Base-by-base conservation (phyloP, 2,888 invertebrate genomes). In the Clistopyga incitator region DNA sequence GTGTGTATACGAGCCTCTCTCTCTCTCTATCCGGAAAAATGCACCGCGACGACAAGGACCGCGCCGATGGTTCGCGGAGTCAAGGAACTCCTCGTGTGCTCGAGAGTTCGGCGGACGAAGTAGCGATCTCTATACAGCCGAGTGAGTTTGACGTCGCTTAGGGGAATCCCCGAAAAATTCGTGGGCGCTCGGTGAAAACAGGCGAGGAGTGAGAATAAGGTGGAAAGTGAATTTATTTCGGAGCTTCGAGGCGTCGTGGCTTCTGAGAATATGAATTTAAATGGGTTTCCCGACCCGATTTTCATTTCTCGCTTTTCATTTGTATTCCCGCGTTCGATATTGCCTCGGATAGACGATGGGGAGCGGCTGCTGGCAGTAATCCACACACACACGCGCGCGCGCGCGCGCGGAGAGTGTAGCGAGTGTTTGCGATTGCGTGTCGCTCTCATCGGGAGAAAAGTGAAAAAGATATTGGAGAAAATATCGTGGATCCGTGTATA, bases 211-310 rank as follows among this genome's bases (percentile, higher is more conserved):
- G 23, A 20, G 13, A 34, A 50, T 13, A n/a, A 18, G 61, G 61
- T 52, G 52, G 61, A 50, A 81, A 78, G 77, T 77, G 68, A 70
- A 84, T 83, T 85, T 81, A 80, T 65, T 75, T 75, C 50, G 29
- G 59, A 47, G 20, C 64, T 52, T 59, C 34, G 45, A n/a, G 52
- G 38, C 25, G 77, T 52, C n/a, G n/a, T 47, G 18, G 18, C 15
- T 47, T 47, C 45, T 23, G 68, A 18, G 76, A 67, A 52, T 86
- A 88, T 88, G 89, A 89, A 91, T 91, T 90, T 87, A 88, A 89
- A 90, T 89, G 89, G 86, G 86, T 87, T 87, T 86, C 79, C 86
- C 86, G 85, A 88, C 85, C 87, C 86, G 87, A 87, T 89, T 88
- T 87, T 82, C 75, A 65, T 74, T 70, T 81, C 70, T 34, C 67